Percentiles rank a stretch among this genome's conserved stretches.
Evolutionary conservation across 2,113 vertebrate genomes (phyloP).

Genomic region (Mormyrus lacerda): DNA sequence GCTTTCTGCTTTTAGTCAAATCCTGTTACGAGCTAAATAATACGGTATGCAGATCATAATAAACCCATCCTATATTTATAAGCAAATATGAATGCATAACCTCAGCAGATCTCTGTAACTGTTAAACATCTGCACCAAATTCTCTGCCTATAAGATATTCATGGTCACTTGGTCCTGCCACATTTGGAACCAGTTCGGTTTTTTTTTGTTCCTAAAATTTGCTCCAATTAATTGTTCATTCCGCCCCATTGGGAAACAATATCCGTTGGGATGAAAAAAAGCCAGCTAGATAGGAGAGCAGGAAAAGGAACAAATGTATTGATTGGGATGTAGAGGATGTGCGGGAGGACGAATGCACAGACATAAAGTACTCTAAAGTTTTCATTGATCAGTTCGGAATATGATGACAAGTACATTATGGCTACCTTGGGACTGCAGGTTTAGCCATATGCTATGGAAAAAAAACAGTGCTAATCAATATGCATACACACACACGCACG

Average conservation of each 20-base stretch:
- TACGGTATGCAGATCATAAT: background rate
- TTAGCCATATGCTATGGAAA: background rate
- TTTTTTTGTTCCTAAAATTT: background rate
- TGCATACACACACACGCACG: background rate
- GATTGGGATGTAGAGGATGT: background rate
- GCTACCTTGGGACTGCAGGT: background rate
- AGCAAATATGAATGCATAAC: background rate
- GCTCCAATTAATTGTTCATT: conserved; percentile 2
- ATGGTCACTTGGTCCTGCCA: background rate
- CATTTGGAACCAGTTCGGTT: background rate
- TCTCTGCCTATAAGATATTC: background rate
- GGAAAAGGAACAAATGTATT: background rate
- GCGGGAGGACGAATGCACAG: background rate
- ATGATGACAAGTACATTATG: background rate
- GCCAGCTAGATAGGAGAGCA: background rate
- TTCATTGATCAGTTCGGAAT: background rate
- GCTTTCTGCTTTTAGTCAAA: background rate
- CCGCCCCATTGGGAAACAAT: background rate
- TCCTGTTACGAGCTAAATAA: background rate
- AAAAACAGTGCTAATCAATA: background rate
- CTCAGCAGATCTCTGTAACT: background rate
- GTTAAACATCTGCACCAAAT: background rate
- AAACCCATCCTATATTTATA: background rate
- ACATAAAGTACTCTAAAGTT: background rate
- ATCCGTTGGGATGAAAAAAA: background rate